These are phyloP conservation scores for Heliconius nattereri DNA, from an alignment of 1,140 invertebrate genomes.

Conservation along the genomic window DNA sequence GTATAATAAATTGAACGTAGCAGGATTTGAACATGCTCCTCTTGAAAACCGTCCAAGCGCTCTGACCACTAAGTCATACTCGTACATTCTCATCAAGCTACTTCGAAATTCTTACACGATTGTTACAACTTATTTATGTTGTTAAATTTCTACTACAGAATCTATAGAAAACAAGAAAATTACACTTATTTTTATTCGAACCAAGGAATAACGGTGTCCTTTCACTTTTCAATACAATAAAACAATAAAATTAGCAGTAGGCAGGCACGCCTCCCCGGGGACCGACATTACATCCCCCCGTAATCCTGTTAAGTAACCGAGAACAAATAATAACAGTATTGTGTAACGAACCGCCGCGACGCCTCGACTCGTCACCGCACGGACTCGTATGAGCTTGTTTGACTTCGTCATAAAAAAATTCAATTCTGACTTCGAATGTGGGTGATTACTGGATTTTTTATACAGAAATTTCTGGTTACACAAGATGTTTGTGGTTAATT, in stretches of 20 bases:
- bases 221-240: neutral
- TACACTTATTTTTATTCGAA: no score
- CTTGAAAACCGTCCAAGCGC: no score
- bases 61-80: no score
- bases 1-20: no score
- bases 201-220: neutral
- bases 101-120: no score
- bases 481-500: no score
- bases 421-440: neutral
- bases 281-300: constrained; percentile 21
- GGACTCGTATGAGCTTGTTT: constrained; percentile 18
- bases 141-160: no score
- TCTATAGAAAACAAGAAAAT: no score
- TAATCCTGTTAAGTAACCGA: constrained; percentile 39
- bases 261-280: constrained; percentile 17
- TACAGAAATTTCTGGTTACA: neutral
- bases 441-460: neutral
- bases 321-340: constrained; percentile 36
- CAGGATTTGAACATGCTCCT: no score
- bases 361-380: constrained; percentile 23
- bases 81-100: no score
- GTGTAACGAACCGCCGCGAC: constrained; percentile 35
- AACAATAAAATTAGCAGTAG: constrained; percentile 12
- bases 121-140: no score
- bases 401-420: constrained; percentile 3